Evolutionary conservation across 2,113 vertebrate genomes (phyloP).

Genomic region (Megaceryle torquata): DNA sequence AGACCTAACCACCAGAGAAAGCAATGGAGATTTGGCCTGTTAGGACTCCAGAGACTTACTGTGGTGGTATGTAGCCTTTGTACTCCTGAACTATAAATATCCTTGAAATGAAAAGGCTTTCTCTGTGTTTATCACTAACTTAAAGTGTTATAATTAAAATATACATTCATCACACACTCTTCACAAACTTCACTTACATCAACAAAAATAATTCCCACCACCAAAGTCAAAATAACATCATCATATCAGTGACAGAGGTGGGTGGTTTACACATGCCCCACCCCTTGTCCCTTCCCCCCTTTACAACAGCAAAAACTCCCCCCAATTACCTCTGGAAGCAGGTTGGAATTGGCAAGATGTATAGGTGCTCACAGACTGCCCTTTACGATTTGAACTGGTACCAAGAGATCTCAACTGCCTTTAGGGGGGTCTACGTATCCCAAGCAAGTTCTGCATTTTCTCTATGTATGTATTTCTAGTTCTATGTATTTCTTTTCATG

Average conservation of each 20-base stretch:
- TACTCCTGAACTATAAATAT: not conserved
- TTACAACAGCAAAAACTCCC: not conserved
- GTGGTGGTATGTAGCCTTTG: not conserved
- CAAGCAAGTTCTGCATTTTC: not conserved
- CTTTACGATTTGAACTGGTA: not conserved
- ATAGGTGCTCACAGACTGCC: not conserved
- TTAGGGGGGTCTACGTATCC: not conserved
- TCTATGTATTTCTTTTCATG: not conserved
- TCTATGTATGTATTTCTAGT: not conserved
- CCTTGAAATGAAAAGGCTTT: not conserved
- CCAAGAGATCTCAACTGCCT: not conserved
- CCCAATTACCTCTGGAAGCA: not conserved
- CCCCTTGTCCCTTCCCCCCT: not conserved
- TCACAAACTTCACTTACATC: not conserved
- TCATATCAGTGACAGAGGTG: not conserved
- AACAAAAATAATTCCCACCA: not conserved
- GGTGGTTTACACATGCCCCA: rapidly evolving
- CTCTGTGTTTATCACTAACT: not conserved
- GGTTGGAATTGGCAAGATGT: not conserved
- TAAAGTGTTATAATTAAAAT: not conserved
- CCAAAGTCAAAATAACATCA: not conserved
- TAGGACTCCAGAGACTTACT: not conserved
- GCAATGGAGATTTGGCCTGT: not conserved
- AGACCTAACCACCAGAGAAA: not conserved
- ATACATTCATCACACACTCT: not conserved